A percentile compares a stretch with the other conserved stretches of the same genome.
These are phyloP conservation scores for Notolepis coatsorum DNA, from an alignment of 2,797 vertebrate species.

Conservation along the genomic window DNA sequence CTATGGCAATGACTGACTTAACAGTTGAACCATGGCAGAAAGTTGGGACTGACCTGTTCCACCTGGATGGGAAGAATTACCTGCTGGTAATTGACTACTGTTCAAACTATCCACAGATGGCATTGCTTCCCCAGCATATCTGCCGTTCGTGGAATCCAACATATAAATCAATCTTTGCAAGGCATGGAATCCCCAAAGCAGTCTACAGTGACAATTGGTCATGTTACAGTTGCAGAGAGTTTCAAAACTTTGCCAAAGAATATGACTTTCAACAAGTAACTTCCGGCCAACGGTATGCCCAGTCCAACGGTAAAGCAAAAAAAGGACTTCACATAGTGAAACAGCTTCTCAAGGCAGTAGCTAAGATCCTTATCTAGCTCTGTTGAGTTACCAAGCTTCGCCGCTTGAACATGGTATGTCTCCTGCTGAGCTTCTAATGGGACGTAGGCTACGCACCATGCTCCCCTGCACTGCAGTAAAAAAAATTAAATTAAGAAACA, in stretches of 20 bases:
- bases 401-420: too few species aligned
- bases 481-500: too few species aligned
- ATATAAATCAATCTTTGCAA: slow-evolving; percentile 32
- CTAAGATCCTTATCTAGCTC: too few species aligned
- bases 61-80: slow-evolving; percentile 18
- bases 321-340: slow-evolving; percentile 16
- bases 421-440: too few species aligned
- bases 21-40: slow-evolving; percentile 27
- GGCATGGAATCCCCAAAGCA: neutral
- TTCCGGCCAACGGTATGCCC: neutral
- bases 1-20: slow-evolving; percentile 7
- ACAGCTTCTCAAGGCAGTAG: too few species aligned
- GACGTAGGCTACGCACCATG: too few species aligned
- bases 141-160: neutral
- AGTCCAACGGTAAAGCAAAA: slow-evolving; percentile 19
- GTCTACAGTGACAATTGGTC: slow-evolving; percentile 21
- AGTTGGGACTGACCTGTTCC: slow-evolving; percentile 24
- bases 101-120: slow-evolving; percentile 19
- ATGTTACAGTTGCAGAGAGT: slow-evolving; percentile 5
- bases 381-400: too few species aligned
- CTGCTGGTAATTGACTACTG: slow-evolving; percentile 18
- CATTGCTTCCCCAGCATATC: slow-evolving; percentile 8
- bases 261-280: slow-evolving; percentile 23
- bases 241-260: slow-evolving; percentile 6
- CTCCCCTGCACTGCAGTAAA: too few species aligned